Evolutionary conservation across 2,888 invertebrate species (phyloP).

Genomic region (Ophion ellenae): DNA sequence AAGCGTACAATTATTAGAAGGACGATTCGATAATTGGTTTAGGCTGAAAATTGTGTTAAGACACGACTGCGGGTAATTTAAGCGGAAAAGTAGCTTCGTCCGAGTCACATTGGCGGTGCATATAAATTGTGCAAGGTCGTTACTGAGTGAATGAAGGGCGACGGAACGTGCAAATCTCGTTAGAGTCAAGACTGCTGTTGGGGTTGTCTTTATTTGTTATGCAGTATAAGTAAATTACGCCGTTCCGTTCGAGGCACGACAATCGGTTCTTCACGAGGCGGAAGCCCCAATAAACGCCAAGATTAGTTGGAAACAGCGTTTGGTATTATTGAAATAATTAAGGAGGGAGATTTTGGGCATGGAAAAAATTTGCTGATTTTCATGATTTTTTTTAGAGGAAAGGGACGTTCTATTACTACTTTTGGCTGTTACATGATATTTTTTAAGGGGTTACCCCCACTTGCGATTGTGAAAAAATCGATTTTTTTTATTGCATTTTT

Average conservation of each 20-base stretch:
- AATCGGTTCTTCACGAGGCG: constrained; percentile 4
- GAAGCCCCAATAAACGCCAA: background rate
- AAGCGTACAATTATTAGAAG: background rate
- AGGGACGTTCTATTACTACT: no score
- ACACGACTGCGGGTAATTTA: background rate
- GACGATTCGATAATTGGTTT: constrained; percentile 3
- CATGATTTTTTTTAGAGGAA: no score
- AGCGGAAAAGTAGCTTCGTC: background rate
- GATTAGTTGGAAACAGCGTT: background rate
- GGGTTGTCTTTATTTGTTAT: background rate
- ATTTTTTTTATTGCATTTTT: no score
- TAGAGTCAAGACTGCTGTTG: constrained; percentile 53
- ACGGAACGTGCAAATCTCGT: constrained; percentile 49
- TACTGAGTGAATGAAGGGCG: constrained; percentile 9
- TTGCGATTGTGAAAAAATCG: no score
- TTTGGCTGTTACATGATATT: no score
- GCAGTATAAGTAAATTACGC: constrained; percentile 48
- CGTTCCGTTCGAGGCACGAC: constrained; percentile 21
- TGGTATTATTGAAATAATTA: background rate
- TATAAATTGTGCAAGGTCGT: constrained; percentile 50
- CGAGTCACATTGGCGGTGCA: constrained; percentile 36
- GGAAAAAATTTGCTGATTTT: no score
- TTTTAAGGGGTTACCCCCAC: no score
- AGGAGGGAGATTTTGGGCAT: background rate
- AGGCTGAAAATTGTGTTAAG: constrained; percentile 16